A percentile compares a stretch with the other conserved stretches of the same genome.
Conservation (phyloP, 2,888 invertebrate genomes). For the Sesamia inferens region DNA sequence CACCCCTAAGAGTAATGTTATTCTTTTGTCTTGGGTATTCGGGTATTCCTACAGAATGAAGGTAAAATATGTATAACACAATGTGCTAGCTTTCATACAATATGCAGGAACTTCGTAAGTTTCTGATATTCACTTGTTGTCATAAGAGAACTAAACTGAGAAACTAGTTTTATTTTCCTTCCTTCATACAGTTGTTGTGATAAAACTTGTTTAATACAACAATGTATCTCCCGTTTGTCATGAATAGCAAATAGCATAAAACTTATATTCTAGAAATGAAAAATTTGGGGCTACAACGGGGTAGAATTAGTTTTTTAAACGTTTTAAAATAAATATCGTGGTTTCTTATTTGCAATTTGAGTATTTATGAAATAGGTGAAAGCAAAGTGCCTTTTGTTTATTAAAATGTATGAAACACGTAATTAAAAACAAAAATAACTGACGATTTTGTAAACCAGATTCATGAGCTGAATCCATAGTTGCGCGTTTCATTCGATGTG, state of each 20-base stretch:
- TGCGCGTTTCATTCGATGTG: too few relatives aligned
- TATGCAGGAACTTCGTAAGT: conserved; percentile 10
- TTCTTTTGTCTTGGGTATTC: conserved; percentile 2
- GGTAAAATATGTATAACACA: conserved; percentile 13
- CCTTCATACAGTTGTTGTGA: conserved; percentile 13
- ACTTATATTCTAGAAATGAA: neutral
- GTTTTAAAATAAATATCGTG: neutral
- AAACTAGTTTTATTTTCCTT: neutral
- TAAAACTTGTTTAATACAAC: neutral
- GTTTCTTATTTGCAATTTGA: neutral
- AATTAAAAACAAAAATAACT: too few relatives aligned
- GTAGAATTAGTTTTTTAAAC: neutral
- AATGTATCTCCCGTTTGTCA: neutral
- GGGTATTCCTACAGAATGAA: neutral
- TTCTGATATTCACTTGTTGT: conserved; percentile 26
- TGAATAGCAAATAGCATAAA: neutral
- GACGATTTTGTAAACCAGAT: too few relatives aligned
- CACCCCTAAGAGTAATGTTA: neutral
- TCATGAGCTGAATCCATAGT: too few relatives aligned
- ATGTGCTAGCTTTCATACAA: conserved; percentile 3
- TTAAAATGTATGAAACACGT: too few relatives aligned
- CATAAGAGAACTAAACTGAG: neutral
- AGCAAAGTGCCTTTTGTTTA: too few relatives aligned
- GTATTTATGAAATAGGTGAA: too few relatives aligned
- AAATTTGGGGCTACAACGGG: neutral